Percentiles rank a stretch among this genome's conserved stretches.
These are phyloP conservation scores for Leptodactylus fuscus DNA, from an alignment of 2,113 vertebrate species.

Conservation along the genomic window DNA sequence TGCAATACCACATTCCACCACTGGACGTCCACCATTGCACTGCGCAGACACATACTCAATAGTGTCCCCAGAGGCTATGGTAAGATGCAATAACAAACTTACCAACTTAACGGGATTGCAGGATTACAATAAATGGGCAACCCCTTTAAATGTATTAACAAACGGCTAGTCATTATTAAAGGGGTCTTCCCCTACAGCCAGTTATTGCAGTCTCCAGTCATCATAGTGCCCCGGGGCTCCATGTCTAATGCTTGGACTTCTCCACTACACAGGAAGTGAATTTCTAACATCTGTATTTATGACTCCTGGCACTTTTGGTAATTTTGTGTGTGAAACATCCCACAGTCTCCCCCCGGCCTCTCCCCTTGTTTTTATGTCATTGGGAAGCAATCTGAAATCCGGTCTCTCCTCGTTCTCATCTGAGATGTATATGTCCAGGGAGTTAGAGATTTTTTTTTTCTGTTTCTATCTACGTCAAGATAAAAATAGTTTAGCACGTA, in stretches of 20 bases:
- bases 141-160: no score
- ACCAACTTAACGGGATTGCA: no score
- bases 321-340: not conserved
- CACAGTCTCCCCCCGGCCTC: not conserved
- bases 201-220: no score
- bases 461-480: conserved; percentile 1
- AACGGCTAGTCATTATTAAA: not conserved
- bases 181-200: not conserved
- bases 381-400: not conserved
- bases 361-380: not conserved
- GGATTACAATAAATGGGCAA: no score
- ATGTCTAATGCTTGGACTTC: not conserved
- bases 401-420: conserved; percentile 8
- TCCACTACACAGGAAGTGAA: not conserved
- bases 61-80: no score
- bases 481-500: conserved; percentile 17
- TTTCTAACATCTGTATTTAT: not conserved
- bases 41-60: not conserved
- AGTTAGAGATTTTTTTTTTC: not conserved
- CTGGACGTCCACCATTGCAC: not conserved
- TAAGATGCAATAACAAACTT: no score
- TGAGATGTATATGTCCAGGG: conserved; percentile 7
- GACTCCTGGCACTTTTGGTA: conserved; percentile 41
- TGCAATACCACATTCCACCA: not conserved
- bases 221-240: not conserved